Base-by-base conservation (phyloP, 2,888 invertebrate species). In the Aricia artaxerxes region DNA sequence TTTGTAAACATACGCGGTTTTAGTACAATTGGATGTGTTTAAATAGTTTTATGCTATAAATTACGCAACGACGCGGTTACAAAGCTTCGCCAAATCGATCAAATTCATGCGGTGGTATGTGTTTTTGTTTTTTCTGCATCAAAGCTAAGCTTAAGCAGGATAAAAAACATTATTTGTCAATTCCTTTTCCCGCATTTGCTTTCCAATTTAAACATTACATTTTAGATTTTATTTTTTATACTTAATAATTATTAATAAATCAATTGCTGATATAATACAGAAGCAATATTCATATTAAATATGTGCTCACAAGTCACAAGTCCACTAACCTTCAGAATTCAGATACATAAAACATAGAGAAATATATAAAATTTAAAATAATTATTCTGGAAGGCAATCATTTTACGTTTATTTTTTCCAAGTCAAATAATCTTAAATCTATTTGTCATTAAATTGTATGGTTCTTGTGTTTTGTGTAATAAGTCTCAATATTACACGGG, bases 161-260 rank as follows among this genome's bases (percentile, higher is more conserved):
- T 87, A 87, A 90, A 91, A 88, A 87, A 85, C 35, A 16, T 87
- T 84, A 86, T 88, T 89, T 89, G 87, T 87, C 90, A 87, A 86
- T 85, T 84, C 84, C 85, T 77, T 79, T 89, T 91, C 90, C 88
- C 90, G 91, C 89, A 90, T 84, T 85, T 86, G 85, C 80, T 64
- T 79, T 81, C 81, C 78, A 49, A 82, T 83, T 84, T 82, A 80
- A 82, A 83, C 82, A 53, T 35, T 53, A 53, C 44, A 24, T 78
- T 53, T 31, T 73, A n/a, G 31, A 57, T 61, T 60, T 24, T 44
- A 57, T 44, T 64, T 64, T n/a, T 61, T 49, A 61, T 11, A 9
- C 31, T 31, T 11, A 31, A 61, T 11, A 9, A 64, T 31, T 11
- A 31, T 64, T 31, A 9, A 31, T 64, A 64, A 7, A 16, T 57